Conservation (phyloP, 2,888 invertebrate species). For the Lepidocyrtinus sp. region DNA sequence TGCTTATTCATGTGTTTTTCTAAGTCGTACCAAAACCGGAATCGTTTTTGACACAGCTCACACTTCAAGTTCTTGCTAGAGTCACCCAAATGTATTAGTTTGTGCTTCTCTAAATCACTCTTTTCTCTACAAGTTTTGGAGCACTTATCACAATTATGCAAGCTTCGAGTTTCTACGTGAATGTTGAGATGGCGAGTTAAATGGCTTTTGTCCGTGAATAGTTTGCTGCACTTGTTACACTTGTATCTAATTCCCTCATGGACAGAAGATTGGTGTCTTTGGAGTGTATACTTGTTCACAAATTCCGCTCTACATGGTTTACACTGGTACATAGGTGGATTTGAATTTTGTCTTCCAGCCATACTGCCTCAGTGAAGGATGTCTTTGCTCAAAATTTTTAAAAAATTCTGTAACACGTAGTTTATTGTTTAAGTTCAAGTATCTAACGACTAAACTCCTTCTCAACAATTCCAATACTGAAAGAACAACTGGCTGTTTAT, state of each 20-base stretch:
- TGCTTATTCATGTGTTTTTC: background rate
- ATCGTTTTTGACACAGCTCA: background rate
- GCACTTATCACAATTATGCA: background rate
- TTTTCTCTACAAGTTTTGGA: background rate
- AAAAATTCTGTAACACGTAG: too few species aligned
- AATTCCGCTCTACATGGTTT: too few species aligned
- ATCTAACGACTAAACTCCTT: too few species aligned
- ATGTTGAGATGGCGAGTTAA: background rate
- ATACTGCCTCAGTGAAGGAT: too few species aligned
- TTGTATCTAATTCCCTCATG: background rate
- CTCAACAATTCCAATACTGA: too few species aligned
- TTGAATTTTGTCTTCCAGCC: too few species aligned
- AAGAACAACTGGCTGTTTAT: too few species aligned
- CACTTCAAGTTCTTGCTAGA: background rate
- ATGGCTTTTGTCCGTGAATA: background rate
- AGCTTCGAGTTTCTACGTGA: background rate
- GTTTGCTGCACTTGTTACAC: background rate
- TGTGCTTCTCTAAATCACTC: background rate
- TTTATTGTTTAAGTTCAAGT: too few species aligned
- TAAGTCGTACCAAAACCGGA: background rate
- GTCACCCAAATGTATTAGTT: background rate
- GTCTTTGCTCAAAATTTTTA: too few species aligned
- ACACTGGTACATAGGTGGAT: too few species aligned
- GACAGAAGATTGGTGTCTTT: too few species aligned
- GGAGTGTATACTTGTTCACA: too few species aligned